These are phyloP conservation scores for Diachasma alloeum DNA, from an alignment of 1,140 invertebrate genomes.

Conservation along the genomic window DNA sequence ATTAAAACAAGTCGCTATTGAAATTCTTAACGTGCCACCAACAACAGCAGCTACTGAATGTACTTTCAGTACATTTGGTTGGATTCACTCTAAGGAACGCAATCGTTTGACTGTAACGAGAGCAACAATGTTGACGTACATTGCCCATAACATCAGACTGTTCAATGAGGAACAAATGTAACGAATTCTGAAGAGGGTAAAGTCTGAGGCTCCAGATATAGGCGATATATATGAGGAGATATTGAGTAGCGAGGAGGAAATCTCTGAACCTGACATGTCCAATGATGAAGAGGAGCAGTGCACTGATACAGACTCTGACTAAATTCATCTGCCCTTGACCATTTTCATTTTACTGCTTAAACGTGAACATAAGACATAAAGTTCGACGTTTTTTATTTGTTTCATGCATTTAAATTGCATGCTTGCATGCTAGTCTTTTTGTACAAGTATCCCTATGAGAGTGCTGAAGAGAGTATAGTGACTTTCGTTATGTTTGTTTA, in stretches of 20 bases:
- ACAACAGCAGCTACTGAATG: constrained; percentile 22
- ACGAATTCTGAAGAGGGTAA: background rate
- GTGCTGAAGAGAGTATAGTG: background rate
- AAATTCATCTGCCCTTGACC: background rate
- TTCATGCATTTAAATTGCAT: background rate
- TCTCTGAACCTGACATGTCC: background rate
- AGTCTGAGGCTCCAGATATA: background rate
- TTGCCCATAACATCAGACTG: constrained; percentile 24
- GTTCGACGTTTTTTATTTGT: background rate
- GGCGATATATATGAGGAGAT: background rate
- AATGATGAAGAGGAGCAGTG: background rate
- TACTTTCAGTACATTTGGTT: constrained; percentile 15
- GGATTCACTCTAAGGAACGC: constrained; percentile 18
- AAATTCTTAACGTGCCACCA: constrained; percentile 14
- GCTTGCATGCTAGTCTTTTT: background rate
- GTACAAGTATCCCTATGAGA: background rate
- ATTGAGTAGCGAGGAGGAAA: background rate
- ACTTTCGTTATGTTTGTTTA: background rate
- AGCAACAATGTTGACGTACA: constrained; percentile 15
- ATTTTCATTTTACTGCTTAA: no score
- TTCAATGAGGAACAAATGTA: background rate
- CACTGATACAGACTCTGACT: background rate
- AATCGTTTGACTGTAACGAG: constrained; percentile 11
- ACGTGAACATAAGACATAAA: background rate
- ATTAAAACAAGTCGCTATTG: constrained; percentile 24